These are phyloP conservation scores for Apogon talboti DNA, from an alignment of 2,797 vertebrate genomes.

Conservation along the genomic window DNA sequence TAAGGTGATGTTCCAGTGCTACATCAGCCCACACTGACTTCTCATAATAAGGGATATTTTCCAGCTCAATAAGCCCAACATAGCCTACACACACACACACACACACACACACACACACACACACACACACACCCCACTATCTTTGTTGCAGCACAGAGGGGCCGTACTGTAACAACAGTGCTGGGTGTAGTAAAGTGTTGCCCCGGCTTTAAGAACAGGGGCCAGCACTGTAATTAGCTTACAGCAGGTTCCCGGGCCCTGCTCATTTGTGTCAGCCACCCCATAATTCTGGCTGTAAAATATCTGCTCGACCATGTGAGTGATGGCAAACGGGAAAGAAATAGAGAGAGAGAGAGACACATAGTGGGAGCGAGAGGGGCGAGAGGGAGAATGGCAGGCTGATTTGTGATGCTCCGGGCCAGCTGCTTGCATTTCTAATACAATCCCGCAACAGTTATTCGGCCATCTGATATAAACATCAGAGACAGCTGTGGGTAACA, in stretches of 20 bases:
- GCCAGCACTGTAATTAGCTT: slow-evolving; percentile 80
- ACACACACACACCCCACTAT: slow-evolving; percentile 16
- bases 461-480: slow-evolving; percentile 76
- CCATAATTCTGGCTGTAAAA: slow-evolving; percentile 83
- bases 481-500: not conserved
- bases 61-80: slow-evolving; percentile 24
- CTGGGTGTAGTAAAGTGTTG: slow-evolving; percentile 58
- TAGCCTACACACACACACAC: not conserved
- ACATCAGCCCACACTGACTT: slow-evolving; percentile 33
- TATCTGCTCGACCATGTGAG: slow-evolving; percentile 65
- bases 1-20: slow-evolving; percentile 28
- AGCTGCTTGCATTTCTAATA: slow-evolving; percentile 74
- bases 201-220: slow-evolving; percentile 70
- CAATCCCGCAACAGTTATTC: slow-evolving; percentile 76
- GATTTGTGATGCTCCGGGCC: slow-evolving; percentile 73
- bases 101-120: slow-evolving; percentile 1
- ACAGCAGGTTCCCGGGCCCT: slow-evolving; percentile 75
- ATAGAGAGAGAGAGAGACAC: slow-evolving; percentile 15
- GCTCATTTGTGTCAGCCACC: slow-evolving; percentile 83
- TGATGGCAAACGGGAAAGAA: slow-evolving; percentile 62
- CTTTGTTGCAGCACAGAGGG: slow-evolving; percentile 11
- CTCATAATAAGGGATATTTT: slow-evolving; percentile 41
- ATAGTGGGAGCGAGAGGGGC: slow-evolving; percentile 13
- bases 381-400: slow-evolving; percentile 40
- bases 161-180: slow-evolving; percentile 46